Conservation (phyloP, 2,888 invertebrate genomes). For the Halictus ligatus region DNA sequence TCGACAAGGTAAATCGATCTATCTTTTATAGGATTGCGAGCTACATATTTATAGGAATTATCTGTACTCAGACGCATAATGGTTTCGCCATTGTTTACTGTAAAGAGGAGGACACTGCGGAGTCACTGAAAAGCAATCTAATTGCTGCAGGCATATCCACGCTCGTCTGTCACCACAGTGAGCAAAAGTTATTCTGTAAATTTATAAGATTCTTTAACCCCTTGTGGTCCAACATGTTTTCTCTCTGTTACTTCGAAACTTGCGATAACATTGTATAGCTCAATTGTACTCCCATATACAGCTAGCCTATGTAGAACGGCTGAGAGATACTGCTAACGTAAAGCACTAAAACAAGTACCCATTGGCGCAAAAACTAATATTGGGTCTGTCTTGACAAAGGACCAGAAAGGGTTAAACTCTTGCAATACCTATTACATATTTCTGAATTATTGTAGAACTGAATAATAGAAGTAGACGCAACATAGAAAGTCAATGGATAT, state of each 20-base stretch:
- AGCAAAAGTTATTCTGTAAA: conserved; percentile 1
- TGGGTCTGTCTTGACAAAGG: too few relatives aligned
- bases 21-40: neutral
- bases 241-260: too few relatives aligned
- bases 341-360: too few relatives aligned
- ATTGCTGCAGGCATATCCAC: conserved; percentile 18
- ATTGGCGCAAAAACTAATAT: too few relatives aligned
- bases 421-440: neutral
- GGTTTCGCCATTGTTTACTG: conserved; percentile 38
- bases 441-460: conserved; percentile 15
- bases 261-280: too few relatives aligned
- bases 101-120: neutral
- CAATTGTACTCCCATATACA: too few relatives aligned
- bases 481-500: conserved; percentile 35
- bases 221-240: neutral
- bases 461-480: neutral
- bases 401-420: neutral
- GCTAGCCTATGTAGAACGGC: too few relatives aligned
- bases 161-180: conserved; percentile 31
- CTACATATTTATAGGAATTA: conserved; percentile 15
- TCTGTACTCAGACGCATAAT: conserved; percentile 13
- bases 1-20: conserved; percentile 31
- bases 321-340: too few relatives aligned
- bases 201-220: neutral
- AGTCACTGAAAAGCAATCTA: conserved; percentile 18